A percentile compares a stretch with the other conserved stretches of the same genome.
phyloP scores from a whole-genome alignment of 2,797 vertebrate species.

The Cyprinodon diabolis region DNA sequence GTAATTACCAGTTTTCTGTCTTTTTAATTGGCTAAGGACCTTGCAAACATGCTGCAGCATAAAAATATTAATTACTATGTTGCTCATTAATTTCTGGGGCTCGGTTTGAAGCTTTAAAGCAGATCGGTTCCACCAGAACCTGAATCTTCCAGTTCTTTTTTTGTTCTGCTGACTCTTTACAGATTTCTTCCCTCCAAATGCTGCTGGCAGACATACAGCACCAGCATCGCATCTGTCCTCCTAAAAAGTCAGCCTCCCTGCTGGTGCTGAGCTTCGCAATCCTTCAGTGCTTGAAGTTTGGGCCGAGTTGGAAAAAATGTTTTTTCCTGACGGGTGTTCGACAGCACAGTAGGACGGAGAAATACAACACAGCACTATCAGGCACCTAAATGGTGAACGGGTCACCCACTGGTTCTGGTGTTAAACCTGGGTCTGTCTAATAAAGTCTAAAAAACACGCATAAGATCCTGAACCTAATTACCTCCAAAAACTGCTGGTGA shows the following conservation, averaged over 20 bases:
- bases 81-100: background rate
- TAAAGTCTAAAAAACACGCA: too few relatives aligned
- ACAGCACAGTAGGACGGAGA: background rate
- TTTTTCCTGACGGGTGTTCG: background rate
- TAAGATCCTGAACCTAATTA: too few relatives aligned
- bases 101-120: too few relatives aligned
- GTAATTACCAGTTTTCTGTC: background rate
- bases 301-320: background rate
- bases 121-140: background rate
- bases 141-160: background rate
- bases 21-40: constrained; percentile 2
- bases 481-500: too few relatives aligned
- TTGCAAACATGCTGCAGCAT: background rate
- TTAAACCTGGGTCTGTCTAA: background rate
- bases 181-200: constrained; percentile 15
- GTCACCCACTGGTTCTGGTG: background rate
- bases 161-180: constrained; percentile 4
- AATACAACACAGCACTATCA: background rate
- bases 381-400: background rate
- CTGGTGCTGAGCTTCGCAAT: constrained; percentile 2
- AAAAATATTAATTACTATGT: background rate
- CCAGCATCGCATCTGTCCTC: constrained; percentile 16
- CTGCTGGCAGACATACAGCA: constrained; percentile 17
- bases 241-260: constrained; percentile 2
- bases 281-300: constrained; percentile 5